Conservation (phyloP, 2,888 invertebrate genomes). For the Hyposoter didymator region DNA sequence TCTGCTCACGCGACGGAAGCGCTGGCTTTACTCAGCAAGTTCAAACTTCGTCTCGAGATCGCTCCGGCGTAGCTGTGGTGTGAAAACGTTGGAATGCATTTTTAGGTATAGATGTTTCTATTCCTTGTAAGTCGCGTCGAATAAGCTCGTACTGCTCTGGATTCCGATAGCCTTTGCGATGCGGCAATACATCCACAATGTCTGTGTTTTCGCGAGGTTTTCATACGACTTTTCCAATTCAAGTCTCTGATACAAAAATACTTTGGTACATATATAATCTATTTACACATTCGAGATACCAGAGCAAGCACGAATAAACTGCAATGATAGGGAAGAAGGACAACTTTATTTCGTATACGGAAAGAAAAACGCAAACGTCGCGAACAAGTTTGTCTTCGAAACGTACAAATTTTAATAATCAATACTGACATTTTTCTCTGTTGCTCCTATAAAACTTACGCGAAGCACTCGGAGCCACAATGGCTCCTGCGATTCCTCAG, state of each 20-base stretch:
- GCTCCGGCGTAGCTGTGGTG: slow-evolving; percentile 18
- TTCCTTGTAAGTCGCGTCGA: slow-evolving; percentile 24
- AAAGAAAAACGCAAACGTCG: slow-evolving; percentile 38
- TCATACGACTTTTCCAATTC: slow-evolving; percentile 5
- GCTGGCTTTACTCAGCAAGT: slow-evolving; percentile 21
- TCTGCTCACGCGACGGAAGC: neutral
- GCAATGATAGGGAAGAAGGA: slow-evolving; percentile 26
- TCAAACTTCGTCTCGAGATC: slow-evolving; percentile 52
- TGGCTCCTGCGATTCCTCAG: too few species aligned
- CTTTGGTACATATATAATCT: neutral
- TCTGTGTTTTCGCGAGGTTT: neutral
- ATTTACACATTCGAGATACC: slow-evolving; percentile 44
- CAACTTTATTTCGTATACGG: slow-evolving; percentile 37
- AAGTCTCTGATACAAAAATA: neutral
- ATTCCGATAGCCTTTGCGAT: neutral
- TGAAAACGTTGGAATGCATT: neutral
- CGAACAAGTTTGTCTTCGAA: slow-evolving; percentile 20
- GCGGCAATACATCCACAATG: neutral
- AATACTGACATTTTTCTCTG: neutral
- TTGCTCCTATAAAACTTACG: neutral
- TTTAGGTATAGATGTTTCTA: slow-evolving; percentile 29
- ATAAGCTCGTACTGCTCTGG: neutral
- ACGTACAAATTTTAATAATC: neutral
- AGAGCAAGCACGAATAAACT: slow-evolving; percentile 28
- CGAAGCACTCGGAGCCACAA: too few species aligned